Evolutionary conservation across 2,888 invertebrate species (phyloP).

Genomic region (Ennomos erosarius): DNA sequence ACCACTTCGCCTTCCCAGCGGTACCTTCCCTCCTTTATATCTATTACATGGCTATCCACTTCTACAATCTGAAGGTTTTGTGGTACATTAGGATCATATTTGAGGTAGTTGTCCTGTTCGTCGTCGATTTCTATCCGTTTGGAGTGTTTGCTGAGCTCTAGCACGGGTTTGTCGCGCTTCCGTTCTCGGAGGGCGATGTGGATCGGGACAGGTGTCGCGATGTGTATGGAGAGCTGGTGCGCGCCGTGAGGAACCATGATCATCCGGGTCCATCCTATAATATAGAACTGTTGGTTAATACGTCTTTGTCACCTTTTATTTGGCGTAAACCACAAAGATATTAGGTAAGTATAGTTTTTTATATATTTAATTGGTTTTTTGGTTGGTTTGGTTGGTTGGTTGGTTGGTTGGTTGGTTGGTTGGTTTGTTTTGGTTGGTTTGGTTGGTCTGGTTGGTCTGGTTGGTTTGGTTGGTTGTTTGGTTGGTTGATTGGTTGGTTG

Average conservation of each 20-base stretch:
- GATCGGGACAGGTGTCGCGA: constrained; percentile 65
- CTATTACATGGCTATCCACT: constrained; percentile 73
- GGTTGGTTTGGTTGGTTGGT: too few relatives aligned
- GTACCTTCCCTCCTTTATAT: constrained; percentile 67
- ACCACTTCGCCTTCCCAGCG: constrained; percentile 70
- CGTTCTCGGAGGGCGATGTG: constrained; percentile 70
- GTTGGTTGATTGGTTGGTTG: too few relatives aligned
- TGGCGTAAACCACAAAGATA: too few relatives aligned
- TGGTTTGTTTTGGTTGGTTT: too few relatives aligned
- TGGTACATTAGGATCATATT: constrained; percentile 75
- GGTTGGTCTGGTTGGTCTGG: too few relatives aligned
- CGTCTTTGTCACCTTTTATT: too few relatives aligned
- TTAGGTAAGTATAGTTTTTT: too few relatives aligned
- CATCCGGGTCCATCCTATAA: constrained; percentile 72
- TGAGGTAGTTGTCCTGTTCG: constrained; percentile 69
- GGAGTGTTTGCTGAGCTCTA: constrained; percentile 69
- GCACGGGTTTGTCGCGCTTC: constrained; percentile 66
- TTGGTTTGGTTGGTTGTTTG: too few relatives aligned
- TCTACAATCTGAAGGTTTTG: constrained; percentile 78
- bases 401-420: too few relatives aligned
- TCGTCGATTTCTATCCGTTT: constrained; percentile 55
- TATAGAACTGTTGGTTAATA: neutral
- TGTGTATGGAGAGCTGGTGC: constrained; percentile 68
- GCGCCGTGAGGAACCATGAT: constrained; percentile 75
- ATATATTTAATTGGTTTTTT: too few relatives aligned